Percentiles rank a stretch among this genome's conserved stretches.
These are phyloP conservation scores for Pongo pygmaeus DNA, from an alignment of 2,113 vertebrate species.

Conservation along the genomic window DNA sequence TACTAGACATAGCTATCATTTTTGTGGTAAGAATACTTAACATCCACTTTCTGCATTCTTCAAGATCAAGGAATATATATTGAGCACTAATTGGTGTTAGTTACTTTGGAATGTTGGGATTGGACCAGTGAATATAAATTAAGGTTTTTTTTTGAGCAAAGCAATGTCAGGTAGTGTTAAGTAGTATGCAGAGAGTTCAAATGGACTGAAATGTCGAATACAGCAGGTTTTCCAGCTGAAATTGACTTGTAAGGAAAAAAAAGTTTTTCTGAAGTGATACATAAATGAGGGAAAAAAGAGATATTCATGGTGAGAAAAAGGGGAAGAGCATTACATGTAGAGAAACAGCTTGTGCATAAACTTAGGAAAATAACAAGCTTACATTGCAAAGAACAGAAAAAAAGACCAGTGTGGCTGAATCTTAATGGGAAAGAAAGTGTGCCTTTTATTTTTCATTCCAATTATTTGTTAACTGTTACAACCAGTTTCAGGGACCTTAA, in stretches of 20 bases:
- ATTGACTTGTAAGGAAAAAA: background rate
- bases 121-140: background rate
- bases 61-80: background rate
- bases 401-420: background rate
- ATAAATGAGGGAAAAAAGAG: background rate
- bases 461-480: no score
- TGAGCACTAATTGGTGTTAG: background rate
- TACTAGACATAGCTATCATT: background rate
- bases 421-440: background rate
- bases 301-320: background rate
- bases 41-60: background rate
- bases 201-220: background rate
- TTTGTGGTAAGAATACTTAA: background rate
- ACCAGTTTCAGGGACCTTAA: no score
- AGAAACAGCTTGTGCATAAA: background rate
- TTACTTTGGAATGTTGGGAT: background rate
- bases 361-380: background rate
- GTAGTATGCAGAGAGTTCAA: background rate
- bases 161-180: background rate
- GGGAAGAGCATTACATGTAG: background rate
- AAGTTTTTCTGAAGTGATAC: background rate
- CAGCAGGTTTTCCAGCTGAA: background rate
- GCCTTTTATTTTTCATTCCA: no score
- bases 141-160: background rate
- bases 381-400: background rate